Evolutionary conservation across 2,888 invertebrate species (phyloP).

Genomic region (Pseudococcus jackbeardsleyi): DNA sequence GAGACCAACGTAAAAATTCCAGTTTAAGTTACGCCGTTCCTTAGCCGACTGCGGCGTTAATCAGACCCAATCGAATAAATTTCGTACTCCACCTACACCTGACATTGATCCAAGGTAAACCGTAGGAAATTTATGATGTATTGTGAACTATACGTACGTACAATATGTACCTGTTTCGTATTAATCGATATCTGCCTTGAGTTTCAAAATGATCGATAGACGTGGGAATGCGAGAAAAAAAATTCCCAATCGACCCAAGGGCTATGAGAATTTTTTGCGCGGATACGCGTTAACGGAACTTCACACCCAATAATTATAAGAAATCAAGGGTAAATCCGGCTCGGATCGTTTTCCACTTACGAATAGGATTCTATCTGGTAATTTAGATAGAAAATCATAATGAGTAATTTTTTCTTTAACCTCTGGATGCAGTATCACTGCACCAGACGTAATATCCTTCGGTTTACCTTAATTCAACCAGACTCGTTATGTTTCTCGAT

Average conservation of each 20-base stretch:
- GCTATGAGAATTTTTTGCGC: slow-evolving; percentile 19
- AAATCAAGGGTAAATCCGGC: slow-evolving; percentile 16
- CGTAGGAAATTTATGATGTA: slow-evolving; percentile 49
- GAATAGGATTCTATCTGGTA: not conserved
- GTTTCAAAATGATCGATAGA: slow-evolving; percentile 39
- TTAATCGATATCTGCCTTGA: slow-evolving; percentile 45
- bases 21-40: not conserved
- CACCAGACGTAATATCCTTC: slow-evolving; percentile 35
- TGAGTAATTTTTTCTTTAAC: not conserved
- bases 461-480: slow-evolving; percentile 37
- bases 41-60: not conserved
- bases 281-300: slow-evolving; percentile 34
- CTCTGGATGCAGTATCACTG: not conserved
- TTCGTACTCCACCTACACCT: slow-evolving; percentile 53
- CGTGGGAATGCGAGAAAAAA: slow-evolving; percentile 37
- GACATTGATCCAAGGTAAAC: slow-evolving; percentile 55
- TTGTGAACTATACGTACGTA: slow-evolving; percentile 32
- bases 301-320: slow-evolving; percentile 46
- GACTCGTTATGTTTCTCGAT: slow-evolving; percentile 6
- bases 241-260: not conserved
- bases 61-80: slow-evolving; percentile 17
- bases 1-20: not conserved
- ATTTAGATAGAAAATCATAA: not conserved
- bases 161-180: slow-evolving; percentile 39
- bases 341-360: not conserved